Conservation (phyloP, 2,113 vertebrate species). For the Drymodes brunneopygia region DNA sequence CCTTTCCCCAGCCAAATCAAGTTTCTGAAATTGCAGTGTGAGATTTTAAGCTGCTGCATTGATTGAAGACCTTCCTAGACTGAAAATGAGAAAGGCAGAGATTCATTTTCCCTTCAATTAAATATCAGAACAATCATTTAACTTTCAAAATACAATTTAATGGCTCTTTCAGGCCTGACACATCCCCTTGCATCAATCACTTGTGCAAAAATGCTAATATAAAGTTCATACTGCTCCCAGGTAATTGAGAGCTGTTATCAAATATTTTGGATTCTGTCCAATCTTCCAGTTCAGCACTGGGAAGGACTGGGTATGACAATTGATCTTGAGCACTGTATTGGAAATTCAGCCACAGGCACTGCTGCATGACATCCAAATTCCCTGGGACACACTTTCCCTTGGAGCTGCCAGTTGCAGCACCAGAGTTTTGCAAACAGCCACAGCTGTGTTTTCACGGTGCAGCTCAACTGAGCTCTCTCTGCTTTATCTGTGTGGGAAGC, state of each 20-base stretch:
- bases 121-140: background rate
- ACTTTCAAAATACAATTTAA: background rate
- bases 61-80: background rate
- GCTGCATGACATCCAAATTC: background rate
- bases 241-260: background rate
- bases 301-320: background rate
- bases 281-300: background rate
- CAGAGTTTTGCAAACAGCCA: background rate
- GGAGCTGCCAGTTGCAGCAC: background rate
- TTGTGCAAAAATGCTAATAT: background rate
- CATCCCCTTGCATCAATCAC: background rate
- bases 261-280: background rate
- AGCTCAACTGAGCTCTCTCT: background rate
- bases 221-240: background rate
- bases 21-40: background rate
- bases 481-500: background rate
- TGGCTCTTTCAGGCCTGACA: background rate
- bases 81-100: background rate
- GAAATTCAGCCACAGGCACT: background rate
- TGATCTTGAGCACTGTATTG: fast-evolving
- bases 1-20: background rate
- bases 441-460: background rate
- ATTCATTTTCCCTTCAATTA: background rate
- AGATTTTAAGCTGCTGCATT: background rate
- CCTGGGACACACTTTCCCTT: background rate